Evolutionary conservation across 2,888 invertebrate species (phyloP), one percentile per base, ranked within the genome.

Genomic region (Lasioglossum morio): DNA sequence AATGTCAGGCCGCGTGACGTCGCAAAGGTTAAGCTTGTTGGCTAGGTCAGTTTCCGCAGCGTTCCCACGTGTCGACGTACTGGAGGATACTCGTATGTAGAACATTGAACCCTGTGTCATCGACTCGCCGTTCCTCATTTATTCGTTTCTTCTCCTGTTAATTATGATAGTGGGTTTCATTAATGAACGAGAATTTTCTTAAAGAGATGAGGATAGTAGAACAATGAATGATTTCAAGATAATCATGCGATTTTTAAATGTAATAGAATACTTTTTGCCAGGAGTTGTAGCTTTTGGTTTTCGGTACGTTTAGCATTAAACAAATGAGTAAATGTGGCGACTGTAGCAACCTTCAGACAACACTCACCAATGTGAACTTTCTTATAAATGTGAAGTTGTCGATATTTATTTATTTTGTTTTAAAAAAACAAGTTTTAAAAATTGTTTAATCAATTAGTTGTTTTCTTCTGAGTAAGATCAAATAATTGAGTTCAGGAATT

Each of bases 1-100:
- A 91, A 92, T 93, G 91, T 94, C 92, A 93, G 92, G 90, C 81
- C 87, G 91, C 92, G 93, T 94, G 94, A 94, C 94, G 94, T 94
- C 91, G 92, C 91, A 93, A 93, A 94, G 94, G 94, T 94, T 94
- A 93, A 94, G 86, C 88, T 91, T 90, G 88, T 92, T 89, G 80
- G 89, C 85, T 88, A 88, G 93, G 91, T 92, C 87, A 88, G 85
- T 87, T 87, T 73, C 78, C 48, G 30, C 46, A 2, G 27, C 23
- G 10, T 30, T 10, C 10, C 30, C 30, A 8, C 48, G 19, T 12
- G 73, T 37, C 48, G 19, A 46, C 46, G 1, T 72, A 30, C 23
- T 23, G 34, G 34, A 53, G 12, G 14, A 40, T 69, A 23, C 37
- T 37, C 34, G 37, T n/a, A n/a, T n/a, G n/a, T 23, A 4, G 23